A percentile compares a stretch with the other conserved stretches of the same genome.
Conservation (phyloP, 2,888 invertebrate genomes). For the Ernsta delagoae region DNA sequence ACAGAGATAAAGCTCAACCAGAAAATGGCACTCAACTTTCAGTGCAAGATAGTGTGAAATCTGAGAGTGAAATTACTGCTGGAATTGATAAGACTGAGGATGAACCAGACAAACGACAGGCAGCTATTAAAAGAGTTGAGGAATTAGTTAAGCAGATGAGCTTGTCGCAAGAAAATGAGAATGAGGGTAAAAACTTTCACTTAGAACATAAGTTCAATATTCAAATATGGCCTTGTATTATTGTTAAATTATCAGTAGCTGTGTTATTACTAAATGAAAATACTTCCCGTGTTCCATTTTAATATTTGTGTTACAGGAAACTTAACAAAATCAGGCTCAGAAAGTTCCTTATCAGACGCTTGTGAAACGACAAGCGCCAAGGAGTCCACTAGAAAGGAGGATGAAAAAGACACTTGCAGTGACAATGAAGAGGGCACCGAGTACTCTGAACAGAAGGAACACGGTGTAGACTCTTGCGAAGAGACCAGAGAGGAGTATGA, state of each 20-base stretch:
- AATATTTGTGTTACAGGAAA: slow-evolving; percentile 50
- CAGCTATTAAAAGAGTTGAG: slow-evolving; percentile 85
- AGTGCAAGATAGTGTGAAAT: slow-evolving; percentile 55
- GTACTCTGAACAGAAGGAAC: slow-evolving; percentile 46
- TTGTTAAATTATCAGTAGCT: no score
- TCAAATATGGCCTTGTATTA: no score
- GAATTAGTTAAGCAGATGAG: slow-evolving; percentile 93
- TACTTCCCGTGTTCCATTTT: neutral
- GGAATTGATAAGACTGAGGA: slow-evolving; percentile 61
- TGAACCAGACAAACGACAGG: slow-evolving; percentile 64
- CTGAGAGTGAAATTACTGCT: slow-evolving; percentile 51
- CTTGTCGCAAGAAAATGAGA: slow-evolving; percentile 87
- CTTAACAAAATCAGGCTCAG: slow-evolving; percentile 93
- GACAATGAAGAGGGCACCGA: slow-evolving; percentile 83
- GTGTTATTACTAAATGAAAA: no score
- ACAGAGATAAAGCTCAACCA: slow-evolving; percentile 48
- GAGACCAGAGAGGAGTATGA: slow-evolving; percentile 67
- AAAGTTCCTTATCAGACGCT: slow-evolving; percentile 93
- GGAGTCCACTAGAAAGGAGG: slow-evolving; percentile 88
- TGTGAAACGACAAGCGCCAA: slow-evolving; percentile 87
- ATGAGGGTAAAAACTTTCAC: slow-evolving; percentile 72
- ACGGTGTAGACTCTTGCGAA: slow-evolving; percentile 64
- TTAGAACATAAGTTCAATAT: no score
- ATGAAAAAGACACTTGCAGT: slow-evolving; percentile 89
- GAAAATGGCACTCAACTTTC: slow-evolving; percentile 51